Percentiles rank a stretch among this genome's conserved stretches.
phyloP scores from a whole-genome alignment of 2,113 vertebrate species.

The Lepus timidus region DNA sequence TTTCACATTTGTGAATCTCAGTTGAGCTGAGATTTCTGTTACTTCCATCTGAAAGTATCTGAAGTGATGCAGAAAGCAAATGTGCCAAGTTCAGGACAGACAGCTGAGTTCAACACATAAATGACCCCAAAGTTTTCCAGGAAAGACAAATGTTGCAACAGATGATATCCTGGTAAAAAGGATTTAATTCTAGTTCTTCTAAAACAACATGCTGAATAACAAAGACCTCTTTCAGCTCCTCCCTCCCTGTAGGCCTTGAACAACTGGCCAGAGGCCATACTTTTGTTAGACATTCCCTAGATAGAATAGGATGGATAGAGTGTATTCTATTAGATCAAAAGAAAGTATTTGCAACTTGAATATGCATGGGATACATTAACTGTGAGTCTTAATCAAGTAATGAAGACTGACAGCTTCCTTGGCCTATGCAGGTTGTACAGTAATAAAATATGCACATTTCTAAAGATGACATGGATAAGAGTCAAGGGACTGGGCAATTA shows the following conservation, averaged over 20 bases:
- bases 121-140: neutral
- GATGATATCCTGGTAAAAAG: neutral
- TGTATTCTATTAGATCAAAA: conserved; percentile 37
- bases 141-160: neutral
- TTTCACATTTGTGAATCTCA: neutral
- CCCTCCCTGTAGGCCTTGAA: neutral
- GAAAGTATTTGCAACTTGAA: conserved; percentile 45
- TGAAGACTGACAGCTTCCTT: conserved; percentile 54
- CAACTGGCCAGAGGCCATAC: conserved; percentile 27
- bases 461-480: conserved; percentile 55
- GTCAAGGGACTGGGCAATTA: conserved; percentile 8
- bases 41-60: neutral
- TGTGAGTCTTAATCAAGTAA: conserved; percentile 66
- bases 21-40: conserved; percentile 15
- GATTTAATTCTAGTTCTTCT: conserved; percentile 45
- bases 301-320: neutral
- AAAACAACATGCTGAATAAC: conserved; percentile 35
- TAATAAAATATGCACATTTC: conserved; percentile 45
- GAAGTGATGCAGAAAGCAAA: neutral
- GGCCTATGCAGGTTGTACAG: neutral
- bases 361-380: conserved; percentile 30
- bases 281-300: conserved; percentile 41
- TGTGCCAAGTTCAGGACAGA: neutral
- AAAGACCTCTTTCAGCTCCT: neutral
- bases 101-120: neutral